Conservation (phyloP, 2,113 vertebrate genomes). For the Periophthalmodon schlosseri region DNA sequence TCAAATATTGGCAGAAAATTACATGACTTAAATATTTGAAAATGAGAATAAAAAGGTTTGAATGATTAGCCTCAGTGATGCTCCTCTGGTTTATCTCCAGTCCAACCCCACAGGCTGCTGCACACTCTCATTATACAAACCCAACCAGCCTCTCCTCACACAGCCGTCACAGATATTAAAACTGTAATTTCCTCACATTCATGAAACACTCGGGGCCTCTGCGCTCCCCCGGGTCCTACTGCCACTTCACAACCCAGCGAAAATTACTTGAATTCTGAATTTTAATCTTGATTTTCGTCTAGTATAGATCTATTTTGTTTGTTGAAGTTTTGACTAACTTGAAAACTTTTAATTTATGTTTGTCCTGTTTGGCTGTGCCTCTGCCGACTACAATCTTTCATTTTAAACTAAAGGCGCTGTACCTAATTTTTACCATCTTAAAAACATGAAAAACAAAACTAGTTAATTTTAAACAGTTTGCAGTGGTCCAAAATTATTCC, state of each 20-base stretch:
- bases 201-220: conserved; percentile 22
- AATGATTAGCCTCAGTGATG: not conserved
- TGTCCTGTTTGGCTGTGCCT: too few relatives aligned
- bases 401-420: too few relatives aligned
- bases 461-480: too few relatives aligned
- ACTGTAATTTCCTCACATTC: conserved; percentile 31
- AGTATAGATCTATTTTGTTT: too few relatives aligned
- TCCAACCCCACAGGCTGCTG: conserved; percentile 6
- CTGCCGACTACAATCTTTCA: too few relatives aligned
- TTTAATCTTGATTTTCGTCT: not conserved
- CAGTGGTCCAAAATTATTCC: too few relatives aligned
- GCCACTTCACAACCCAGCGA: not conserved
- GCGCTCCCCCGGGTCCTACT: conserved; percentile 12
- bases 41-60: not conserved
- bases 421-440: too few relatives aligned
- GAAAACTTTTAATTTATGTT: too few relatives aligned
- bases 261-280: not conserved
- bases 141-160: conserved; percentile 4
- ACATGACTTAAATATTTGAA: not conserved
- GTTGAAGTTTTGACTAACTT: too few relatives aligned
- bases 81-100: not conserved
- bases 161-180: conserved; percentile 26
- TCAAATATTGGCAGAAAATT: not conserved
- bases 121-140: conserved; percentile 31
- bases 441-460: too few relatives aligned